Conservation (phyloP, 2,113 vertebrate genomes). For the Vidua chalybeata region DNA sequence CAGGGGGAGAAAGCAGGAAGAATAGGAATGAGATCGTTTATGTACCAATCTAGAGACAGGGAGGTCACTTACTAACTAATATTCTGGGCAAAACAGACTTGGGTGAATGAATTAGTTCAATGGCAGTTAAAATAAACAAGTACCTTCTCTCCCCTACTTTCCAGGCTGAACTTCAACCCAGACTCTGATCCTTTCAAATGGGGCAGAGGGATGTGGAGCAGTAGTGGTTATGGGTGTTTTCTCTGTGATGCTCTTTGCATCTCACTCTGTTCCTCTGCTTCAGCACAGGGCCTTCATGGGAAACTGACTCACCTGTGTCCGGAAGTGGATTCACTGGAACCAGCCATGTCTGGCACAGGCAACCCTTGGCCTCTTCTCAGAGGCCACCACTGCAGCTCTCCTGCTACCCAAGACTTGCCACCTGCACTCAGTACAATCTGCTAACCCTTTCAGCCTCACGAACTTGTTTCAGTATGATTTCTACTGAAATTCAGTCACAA, state of each 20-base stretch:
- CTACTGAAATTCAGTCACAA: neutral
- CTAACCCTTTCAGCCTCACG: neutral
- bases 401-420: neutral
- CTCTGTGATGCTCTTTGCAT: neutral
- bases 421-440: neutral
- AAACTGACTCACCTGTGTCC: neutral
- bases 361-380: neutral
- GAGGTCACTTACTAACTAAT: neutral
- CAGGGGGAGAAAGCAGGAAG: neutral
- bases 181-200: neutral
- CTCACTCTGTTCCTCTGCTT: neutral
- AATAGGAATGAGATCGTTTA: neutral
- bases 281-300: neutral
- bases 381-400: neutral
- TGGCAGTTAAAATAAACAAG: neutral
- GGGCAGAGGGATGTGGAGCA: fast-evolving
- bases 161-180: neutral
- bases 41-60: neutral
- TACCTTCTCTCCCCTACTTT: neutral
- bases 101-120: neutral
- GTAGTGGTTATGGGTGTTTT: neutral
- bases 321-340: neutral
- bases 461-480: neutral
- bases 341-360: fast-evolving
- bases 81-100: neutral